Evolutionary conservation across 2,797 vertebrate species (phyloP).

Genomic region (Graptemys geographica): DNA sequence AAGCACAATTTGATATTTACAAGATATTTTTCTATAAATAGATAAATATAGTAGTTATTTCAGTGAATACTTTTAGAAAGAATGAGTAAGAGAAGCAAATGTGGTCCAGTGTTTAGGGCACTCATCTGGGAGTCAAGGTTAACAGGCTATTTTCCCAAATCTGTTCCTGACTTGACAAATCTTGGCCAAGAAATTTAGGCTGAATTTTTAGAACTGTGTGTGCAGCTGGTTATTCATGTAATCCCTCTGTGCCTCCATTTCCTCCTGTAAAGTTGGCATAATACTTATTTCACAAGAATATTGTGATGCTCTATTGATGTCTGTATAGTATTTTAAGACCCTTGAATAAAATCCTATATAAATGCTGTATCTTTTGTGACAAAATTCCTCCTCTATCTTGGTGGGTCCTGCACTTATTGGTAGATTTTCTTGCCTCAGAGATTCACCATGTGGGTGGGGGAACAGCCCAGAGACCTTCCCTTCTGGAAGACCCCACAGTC

Average conservation of each 20-base stretch:
- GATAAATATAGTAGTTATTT: neutral
- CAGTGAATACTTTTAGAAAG: neutral
- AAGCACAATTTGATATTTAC: neutral
- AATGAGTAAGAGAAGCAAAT: neutral
- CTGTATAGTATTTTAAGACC: neutral
- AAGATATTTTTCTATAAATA: neutral
- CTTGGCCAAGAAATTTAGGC: accelerated
- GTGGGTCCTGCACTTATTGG: no score
- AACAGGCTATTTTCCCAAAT: neutral
- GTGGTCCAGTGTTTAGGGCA: neutral
- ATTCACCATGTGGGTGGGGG: no score
- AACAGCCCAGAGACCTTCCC: no score
- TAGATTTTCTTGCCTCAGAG: neutral
- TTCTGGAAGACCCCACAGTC: no score
- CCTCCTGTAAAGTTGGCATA: neutral
- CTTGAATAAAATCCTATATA: neutral
- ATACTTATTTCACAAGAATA: neutral
- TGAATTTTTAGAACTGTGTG: neutral
- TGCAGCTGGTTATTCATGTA: neutral
- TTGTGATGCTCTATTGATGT: neutral
- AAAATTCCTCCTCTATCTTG: no score
- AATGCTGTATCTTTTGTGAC: neutral
- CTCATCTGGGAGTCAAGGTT: neutral
- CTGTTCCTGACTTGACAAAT: neutral
- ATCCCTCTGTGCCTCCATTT: neutral